Conservation (phyloP, 1,140 invertebrate genomes). For the Thaumatotibia leucotreta region DNA sequence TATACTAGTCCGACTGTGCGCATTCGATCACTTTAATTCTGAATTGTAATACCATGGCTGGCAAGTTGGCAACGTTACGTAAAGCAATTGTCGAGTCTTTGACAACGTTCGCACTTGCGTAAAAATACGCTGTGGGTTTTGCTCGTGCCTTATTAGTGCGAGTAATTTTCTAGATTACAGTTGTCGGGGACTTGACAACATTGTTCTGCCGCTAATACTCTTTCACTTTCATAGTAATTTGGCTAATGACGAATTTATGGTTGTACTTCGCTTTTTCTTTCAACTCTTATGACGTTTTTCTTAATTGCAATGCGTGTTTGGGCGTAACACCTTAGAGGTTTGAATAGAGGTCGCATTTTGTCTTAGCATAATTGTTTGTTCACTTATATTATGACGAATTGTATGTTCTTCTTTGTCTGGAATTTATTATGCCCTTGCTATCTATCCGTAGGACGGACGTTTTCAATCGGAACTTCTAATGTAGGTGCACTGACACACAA, state of each 20-base stretch:
- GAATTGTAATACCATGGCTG: not conserved
- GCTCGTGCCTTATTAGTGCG: not conserved
- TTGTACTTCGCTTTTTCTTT: not conserved
- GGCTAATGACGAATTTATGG: not conserved
- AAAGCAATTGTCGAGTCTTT: not conserved
- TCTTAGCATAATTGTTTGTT: not conserved
- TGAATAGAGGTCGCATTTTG: not conserved
- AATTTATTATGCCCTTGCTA: not conserved
- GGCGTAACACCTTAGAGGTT: not conserved
- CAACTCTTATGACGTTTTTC: not conserved
- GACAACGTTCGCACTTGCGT: not conserved
- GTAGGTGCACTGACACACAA: no score
- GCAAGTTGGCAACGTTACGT: not conserved
- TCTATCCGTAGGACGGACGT: not conserved
- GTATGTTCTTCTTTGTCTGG: not conserved
- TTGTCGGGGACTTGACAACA: not conserved
- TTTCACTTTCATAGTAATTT: not conserved
- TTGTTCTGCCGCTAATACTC: not conserved
- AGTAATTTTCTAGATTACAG: not conserved
- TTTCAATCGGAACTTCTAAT: no score
- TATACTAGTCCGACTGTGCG: not conserved
- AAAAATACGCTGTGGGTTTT: slow-evolving; percentile 1
- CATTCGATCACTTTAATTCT: no score
- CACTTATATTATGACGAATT: not conserved
- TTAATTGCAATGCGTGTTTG: not conserved